These are phyloP conservation scores for Drosophila mojavensis DNA, from an alignment of 1,140 invertebrate genomes.

Conservation along the genomic window DNA sequence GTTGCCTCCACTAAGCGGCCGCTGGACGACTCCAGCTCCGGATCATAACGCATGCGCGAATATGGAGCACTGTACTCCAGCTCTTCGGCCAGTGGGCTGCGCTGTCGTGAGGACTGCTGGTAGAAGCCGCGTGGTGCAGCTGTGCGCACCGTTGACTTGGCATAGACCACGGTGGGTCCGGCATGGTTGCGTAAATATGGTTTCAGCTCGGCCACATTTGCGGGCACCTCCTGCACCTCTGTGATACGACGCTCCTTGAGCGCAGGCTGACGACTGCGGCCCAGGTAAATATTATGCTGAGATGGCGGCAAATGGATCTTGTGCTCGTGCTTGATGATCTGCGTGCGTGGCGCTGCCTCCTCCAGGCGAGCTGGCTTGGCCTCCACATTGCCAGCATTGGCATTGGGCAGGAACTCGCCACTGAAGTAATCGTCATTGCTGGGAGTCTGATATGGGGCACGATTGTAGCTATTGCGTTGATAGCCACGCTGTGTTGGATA, in stretches of 20 bases:
- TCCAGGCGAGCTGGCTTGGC: constrained; percentile 70
- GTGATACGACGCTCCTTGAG: constrained; percentile 49
- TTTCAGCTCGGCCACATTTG: constrained; percentile 67
- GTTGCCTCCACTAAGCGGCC: constrained; percentile 45
- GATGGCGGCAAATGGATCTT: constrained; percentile 77
- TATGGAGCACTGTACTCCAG: constrained; percentile 77
- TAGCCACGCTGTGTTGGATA: constrained; percentile 50
- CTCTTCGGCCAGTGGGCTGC: constrained; percentile 60
- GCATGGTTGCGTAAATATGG: constrained; percentile 61
- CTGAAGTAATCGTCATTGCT: constrained; percentile 70
- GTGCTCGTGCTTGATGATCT: constrained; percentile 79
- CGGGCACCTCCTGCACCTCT: constrained; percentile 51
- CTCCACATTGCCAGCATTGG: constrained; percentile 59
- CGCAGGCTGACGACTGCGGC: constrained; percentile 49
- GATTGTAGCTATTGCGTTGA: constrained; percentile 56
- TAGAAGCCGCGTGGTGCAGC: constrained; percentile 49
- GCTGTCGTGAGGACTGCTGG: constrained; percentile 45
- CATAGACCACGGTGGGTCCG: constrained; percentile 65
- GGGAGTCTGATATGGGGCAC: constrained; percentile 49
- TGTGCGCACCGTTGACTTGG: constrained; percentile 37
- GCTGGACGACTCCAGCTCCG: constrained; percentile 47
- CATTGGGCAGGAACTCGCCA: constrained; percentile 69
- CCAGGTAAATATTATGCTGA: constrained; percentile 77
- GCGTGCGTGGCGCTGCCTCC: constrained; percentile 44
- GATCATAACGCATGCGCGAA: constrained; percentile 70